Percentiles rank a stretch among this genome's conserved stretches.
Conservation (phyloP, 2,113 vertebrate genomes). For the Mesocricetus auratus region DNA sequence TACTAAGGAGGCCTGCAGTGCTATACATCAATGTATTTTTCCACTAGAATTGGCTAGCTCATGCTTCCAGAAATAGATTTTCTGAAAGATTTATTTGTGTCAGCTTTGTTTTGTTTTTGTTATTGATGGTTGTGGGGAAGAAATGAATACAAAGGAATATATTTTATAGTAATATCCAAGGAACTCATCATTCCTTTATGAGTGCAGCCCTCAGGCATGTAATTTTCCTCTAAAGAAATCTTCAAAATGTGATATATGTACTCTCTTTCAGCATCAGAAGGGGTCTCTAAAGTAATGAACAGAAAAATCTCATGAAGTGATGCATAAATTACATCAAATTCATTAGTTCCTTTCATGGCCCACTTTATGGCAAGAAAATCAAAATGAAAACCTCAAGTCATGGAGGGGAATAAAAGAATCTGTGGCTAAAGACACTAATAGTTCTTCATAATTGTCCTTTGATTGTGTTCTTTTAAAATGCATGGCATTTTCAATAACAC, state of each 20-base stretch:
- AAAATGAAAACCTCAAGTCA: conserved; percentile 18
- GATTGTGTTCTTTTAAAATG: conserved; percentile 17
- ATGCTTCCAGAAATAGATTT: neutral
- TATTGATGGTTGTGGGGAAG: neutral
- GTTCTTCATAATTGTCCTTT: neutral
- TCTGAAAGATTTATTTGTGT: neutral
- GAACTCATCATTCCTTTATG: neutral
- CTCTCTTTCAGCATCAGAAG: conserved; percentile 29
- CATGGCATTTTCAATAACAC: neutral
- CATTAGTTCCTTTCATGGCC: conserved; percentile 29
- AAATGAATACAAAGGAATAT: neutral
- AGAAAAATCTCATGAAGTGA: conserved; percentile 45
- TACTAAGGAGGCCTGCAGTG: neutral
- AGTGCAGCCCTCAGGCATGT: neutral
- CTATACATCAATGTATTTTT: neutral
- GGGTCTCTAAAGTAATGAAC: conserved; percentile 1
- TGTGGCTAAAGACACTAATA: neutral
- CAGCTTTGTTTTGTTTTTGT: conserved; percentile 27
- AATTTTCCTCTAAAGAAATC: neutral
- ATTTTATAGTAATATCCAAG: conserved; percentile 16
- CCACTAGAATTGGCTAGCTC: neutral
- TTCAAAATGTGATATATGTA: conserved; percentile 41
- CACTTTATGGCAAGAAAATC: neutral
- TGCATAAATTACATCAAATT: conserved; percentile 12
- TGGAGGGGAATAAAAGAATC: neutral